phyloP scores from a whole-genome alignment of 2,888 invertebrate genomes.

The Autographa gamma region DNA sequence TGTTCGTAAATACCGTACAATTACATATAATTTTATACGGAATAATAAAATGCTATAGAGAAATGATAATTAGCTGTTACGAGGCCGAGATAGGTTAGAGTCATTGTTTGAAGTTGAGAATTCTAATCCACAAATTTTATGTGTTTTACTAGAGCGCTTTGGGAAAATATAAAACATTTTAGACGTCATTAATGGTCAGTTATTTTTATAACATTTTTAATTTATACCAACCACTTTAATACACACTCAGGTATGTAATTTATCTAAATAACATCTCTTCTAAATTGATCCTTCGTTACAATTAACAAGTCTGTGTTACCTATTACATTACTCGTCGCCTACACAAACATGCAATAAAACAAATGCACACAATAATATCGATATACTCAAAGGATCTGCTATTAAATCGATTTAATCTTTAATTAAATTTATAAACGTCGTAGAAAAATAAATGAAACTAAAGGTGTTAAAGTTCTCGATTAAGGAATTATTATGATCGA shows the following conservation, averaged over 20 bases:
- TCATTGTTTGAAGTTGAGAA: conserved; percentile 44
- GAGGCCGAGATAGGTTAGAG: conserved; percentile 18
- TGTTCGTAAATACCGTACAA: conserved; percentile 58
- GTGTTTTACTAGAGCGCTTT: neutral
- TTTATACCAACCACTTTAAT: conserved; percentile 11
- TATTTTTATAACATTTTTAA: conserved; percentile 26
- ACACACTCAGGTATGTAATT: conserved; percentile 1
- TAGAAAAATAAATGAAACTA: conserved; percentile 30
- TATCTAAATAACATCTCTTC: neutral
- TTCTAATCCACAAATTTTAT: conserved; percentile 14
- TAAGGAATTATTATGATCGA: conserved; percentile 31
- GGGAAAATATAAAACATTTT: conserved; percentile 22
- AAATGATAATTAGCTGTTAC: conserved; percentile 48
- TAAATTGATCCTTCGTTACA: neutral
- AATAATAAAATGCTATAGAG: conserved; percentile 44
- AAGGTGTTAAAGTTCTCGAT: conserved; percentile 44
- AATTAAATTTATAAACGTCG: conserved; percentile 30
- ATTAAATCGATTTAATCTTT: conserved; percentile 27
- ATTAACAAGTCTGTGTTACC: neutral
- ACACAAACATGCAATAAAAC: conserved; percentile 3
- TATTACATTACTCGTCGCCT: neutral
- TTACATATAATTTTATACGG: conserved; percentile 56
- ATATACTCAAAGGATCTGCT: neutral
- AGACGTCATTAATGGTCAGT: conserved; percentile 33
- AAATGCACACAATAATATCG: neutral